Conservation (phyloP, 1,140 invertebrate species). For the Drosophila pandora region DNA sequence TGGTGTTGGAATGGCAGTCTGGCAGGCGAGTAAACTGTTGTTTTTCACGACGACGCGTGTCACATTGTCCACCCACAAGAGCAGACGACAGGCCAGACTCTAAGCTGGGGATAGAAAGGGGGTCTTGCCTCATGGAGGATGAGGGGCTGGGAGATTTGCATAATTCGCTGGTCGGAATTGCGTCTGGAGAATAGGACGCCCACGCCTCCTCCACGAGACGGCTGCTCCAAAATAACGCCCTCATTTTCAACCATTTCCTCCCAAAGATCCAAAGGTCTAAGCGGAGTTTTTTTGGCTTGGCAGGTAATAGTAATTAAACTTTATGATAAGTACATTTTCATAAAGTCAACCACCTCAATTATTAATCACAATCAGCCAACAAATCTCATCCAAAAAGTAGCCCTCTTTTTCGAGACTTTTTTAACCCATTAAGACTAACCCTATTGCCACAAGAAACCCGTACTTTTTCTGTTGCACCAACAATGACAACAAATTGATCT, state of each 20-base stretch:
- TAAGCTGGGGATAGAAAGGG: conserved; percentile 6
- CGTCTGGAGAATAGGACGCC: conserved; percentile 49
- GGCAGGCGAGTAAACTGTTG: conserved; percentile 77
- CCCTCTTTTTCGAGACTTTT: not conserved
- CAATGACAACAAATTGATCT: conserved; percentile 78
- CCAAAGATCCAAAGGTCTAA: not conserved
- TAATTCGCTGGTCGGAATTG: conserved; percentile 68
- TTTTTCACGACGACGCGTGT: conserved; percentile 81
- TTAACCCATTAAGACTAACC: conserved; percentile 5
- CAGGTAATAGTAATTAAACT: not conserved
- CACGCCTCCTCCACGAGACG: conserved; percentile 26
- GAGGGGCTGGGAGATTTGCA: conserved; percentile 57
- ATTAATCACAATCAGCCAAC: no score
- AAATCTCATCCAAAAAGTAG: not conserved
- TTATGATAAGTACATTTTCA: not conserved
- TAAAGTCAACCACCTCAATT: not conserved
- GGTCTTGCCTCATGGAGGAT: not conserved
- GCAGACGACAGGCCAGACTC: conserved; percentile 66
- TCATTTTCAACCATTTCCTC: conserved; percentile 20
- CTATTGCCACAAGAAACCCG: conserved; percentile 20
- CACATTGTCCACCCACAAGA: conserved; percentile 80
- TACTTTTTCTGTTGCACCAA: conserved; percentile 60
- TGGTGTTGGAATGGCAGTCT: conserved; percentile 46
- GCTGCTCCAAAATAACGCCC: conserved; percentile 20
- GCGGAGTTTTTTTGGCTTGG: not conserved